Percentiles rank a stretch among this genome's conserved stretches.
phyloP scores from a whole-genome alignment of 92 coral and sea anemone species.

The Umimayanthus kanabou region DNA sequence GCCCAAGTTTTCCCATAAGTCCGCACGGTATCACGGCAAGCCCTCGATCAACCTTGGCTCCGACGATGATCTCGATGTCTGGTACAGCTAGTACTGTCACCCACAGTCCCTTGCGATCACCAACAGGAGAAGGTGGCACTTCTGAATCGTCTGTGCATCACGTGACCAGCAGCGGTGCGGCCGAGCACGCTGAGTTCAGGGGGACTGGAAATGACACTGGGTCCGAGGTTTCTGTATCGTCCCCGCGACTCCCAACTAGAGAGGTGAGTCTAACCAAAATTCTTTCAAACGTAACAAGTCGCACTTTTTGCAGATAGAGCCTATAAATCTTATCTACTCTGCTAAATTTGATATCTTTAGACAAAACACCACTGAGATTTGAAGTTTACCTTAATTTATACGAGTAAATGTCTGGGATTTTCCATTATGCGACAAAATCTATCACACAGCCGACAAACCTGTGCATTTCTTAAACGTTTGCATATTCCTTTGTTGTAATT shows the following conservation, averaged over 20 bases:
- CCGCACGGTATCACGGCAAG: constrained; percentile 50
- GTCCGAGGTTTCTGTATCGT: constrained; percentile 80
- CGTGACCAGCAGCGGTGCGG: constrained; percentile 90
- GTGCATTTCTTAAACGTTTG: no score
- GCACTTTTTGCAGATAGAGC: no score
- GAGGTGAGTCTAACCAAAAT: constrained; percentile 51
- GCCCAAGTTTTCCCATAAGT: constrained; percentile 47
- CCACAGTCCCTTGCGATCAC: constrained; percentile 70
- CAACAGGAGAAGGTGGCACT: constrained; percentile 56
- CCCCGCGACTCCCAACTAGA: constrained; percentile 68
- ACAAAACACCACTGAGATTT: no score
- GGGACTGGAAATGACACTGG: constrained; percentile 69
- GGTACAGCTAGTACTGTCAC: constrained; percentile 31
- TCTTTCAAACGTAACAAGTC: no score
- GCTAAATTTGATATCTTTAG: no score
- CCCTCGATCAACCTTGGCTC: constrained; percentile 49
- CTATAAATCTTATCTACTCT: no score
- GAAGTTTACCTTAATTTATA: no score
- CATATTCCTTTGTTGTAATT: no score
- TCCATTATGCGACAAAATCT: no score
- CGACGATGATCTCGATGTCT: constrained; percentile 23
- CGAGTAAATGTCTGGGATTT: no score
- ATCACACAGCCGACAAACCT: no score
- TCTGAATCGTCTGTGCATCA: constrained; percentile 83
- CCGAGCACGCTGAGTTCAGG: constrained; percentile 80